Evolutionary conservation across 2,888 invertebrate species (phyloP).

Genomic region (Papilio demoleus): DNA sequence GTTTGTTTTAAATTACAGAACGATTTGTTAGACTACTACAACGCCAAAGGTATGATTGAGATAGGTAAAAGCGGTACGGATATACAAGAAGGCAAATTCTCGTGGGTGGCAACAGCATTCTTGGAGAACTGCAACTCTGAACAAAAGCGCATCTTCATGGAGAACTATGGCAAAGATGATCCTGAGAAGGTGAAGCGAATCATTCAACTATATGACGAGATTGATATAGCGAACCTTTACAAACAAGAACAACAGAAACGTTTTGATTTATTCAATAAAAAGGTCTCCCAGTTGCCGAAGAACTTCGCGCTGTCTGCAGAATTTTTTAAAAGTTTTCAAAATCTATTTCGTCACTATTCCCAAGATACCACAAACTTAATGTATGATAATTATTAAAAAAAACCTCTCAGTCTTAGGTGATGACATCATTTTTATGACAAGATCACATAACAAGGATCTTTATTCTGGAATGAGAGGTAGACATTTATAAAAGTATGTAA

Average conservation of each 20-base stretch:
- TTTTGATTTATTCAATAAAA: slow-evolving; percentile 16
- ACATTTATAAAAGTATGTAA: too few species aligned
- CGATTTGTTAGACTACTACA: slow-evolving; percentile 94
- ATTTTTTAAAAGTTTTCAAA: slow-evolving; percentile 23
- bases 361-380: slow-evolving; percentile 14
- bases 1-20: slow-evolving; percentile 78
- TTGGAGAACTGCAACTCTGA: slow-evolving; percentile 87
- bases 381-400: slow-evolving; percentile 20
- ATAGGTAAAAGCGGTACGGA: slow-evolving; percentile 94
- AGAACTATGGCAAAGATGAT: slow-evolving; percentile 88
- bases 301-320: slow-evolving; percentile 24
- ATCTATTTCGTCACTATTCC: not conserved
- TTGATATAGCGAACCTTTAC: slow-evolving; percentile 87
- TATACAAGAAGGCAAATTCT: slow-evolving; percentile 96
- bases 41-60: slow-evolving; percentile 87
- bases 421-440: too few species aligned
- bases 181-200: slow-evolving; percentile 82
- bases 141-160: slow-evolving; percentile 80
- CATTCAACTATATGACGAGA: slow-evolving; percentile 75
- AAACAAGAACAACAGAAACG: slow-evolving; percentile 49
- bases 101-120: slow-evolving; percentile 94
- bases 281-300: slow-evolving; percentile 19
- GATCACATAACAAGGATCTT: too few species aligned
- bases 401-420: too few species aligned
- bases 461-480: too few species aligned